Conservation (phyloP, 1,140 invertebrate genomes). For the Wasmannia auropunctata region DNA sequence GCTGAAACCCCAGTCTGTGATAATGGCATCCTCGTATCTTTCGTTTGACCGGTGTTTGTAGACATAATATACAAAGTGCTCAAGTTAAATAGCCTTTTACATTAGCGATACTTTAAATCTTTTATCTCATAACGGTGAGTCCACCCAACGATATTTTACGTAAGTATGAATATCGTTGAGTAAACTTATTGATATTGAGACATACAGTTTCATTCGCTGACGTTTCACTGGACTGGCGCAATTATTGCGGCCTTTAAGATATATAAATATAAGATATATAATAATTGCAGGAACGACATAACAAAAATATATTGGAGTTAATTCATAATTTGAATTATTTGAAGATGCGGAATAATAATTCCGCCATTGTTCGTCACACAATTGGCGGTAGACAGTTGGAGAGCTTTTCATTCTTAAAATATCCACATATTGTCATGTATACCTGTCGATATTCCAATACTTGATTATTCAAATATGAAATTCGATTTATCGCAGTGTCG, state of each 20-base stretch:
- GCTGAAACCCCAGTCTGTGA: neutral
- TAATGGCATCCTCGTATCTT: neutral
- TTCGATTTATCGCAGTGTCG: constrained; percentile 32
- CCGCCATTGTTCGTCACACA: neutral
- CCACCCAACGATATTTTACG: neutral
- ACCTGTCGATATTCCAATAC: constrained; percentile 48
- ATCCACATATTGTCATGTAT: constrained; percentile 18
- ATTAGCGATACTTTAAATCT: constrained; percentile 4
- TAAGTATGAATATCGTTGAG: neutral
- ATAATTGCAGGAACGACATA: neutral
- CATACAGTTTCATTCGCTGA: neutral
- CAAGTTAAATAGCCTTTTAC: neutral
- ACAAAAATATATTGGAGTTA: constrained; percentile 13
- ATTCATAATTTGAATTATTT: constrained; percentile 22
- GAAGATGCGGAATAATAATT: constrained; percentile 32
- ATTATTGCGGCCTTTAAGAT: neutral
- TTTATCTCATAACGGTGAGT: constrained; percentile 15
- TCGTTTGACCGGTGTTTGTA: neutral
- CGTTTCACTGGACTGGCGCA: neutral
- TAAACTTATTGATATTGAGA: neutral
- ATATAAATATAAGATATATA: no score
- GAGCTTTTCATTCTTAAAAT: constrained; percentile 50
- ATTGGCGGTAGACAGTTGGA: constrained; percentile 13
- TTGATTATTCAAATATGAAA: constrained; percentile 47
- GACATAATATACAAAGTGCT: neutral